Conservation (phyloP, 2,113 vertebrate genomes). For the Canis aureus region DNA sequence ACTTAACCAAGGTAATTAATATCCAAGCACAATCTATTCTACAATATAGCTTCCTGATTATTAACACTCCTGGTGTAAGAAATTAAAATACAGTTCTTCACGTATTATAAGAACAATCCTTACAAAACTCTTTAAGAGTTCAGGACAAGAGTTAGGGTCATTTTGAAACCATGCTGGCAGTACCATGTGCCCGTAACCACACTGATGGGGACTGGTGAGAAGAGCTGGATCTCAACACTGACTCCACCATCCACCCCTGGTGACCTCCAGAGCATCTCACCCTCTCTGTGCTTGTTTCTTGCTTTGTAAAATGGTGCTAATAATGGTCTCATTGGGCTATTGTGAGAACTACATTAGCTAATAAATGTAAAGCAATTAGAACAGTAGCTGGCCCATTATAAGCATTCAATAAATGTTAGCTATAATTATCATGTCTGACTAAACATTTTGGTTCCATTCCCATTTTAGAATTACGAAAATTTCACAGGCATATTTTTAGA, state of each 20-base stretch:
- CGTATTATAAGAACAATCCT: not conserved
- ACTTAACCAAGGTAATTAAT: not conserved
- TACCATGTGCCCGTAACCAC: not conserved
- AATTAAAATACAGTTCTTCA: not conserved
- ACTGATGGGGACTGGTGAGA: not conserved
- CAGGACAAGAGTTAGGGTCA: not conserved
- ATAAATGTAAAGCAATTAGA: conserved; percentile 76
- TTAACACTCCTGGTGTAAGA: not conserved
- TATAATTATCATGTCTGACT: conserved; percentile 81
- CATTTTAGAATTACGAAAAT: conserved; percentile 77
- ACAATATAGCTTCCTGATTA: not conserved
- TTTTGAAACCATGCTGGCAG: no score
- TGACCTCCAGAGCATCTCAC: not conserved
- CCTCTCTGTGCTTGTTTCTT: not conserved
- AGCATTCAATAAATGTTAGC: conserved; percentile 78
- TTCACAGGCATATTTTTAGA: conserved; percentile 75
- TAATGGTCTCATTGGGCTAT: conserved; percentile 42
- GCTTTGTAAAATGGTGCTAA: conserved; percentile 51
- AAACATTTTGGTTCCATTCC: conserved; percentile 78
- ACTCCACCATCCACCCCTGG: not conserved
- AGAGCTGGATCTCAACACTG: fast-evolving
- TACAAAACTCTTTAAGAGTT: not conserved
- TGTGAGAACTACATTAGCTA: conserved; percentile 63
- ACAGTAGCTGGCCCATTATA: conserved; percentile 62
- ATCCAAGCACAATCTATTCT: not conserved